Conservation (phyloP, 1,140 invertebrate species). For the Phthorimaea operculella region DNA sequence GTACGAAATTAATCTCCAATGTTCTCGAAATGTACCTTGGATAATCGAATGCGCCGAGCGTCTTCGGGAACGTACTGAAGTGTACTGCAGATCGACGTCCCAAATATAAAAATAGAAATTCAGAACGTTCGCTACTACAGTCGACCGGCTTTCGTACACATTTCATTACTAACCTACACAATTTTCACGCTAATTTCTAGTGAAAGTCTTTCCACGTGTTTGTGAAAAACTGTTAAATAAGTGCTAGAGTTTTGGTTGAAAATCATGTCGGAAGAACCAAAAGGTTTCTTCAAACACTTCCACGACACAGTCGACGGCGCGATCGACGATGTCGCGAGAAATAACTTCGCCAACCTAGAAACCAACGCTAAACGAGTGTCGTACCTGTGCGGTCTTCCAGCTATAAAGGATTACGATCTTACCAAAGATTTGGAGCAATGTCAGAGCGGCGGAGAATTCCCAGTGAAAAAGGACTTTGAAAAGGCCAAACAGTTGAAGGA, state of each 20-base stretch:
- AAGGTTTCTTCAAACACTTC: slow-evolving; percentile 56
- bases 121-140: slow-evolving; percentile 26
- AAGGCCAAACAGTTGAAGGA: slow-evolving; percentile 76
- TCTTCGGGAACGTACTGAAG: slow-evolving; percentile 22
- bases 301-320: slow-evolving; percentile 46
- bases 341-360: slow-evolving; percentile 63
- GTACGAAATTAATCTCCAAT: not conserved
- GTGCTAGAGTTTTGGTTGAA: not conserved
- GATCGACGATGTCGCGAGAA: slow-evolving; percentile 50
- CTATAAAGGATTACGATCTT: slow-evolving; percentile 46
- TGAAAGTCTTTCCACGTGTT: not conserved
- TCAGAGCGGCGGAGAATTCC: slow-evolving; percentile 36
- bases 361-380: slow-evolving; percentile 46
- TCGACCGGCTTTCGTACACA: slow-evolving; percentile 40
- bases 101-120: slow-evolving; percentile 58
- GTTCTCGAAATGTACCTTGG: slow-evolving; percentile 4
- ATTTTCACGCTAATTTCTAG: slow-evolving; percentile 34
- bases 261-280: slow-evolving; percentile 37
- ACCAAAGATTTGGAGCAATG: slow-evolving; percentile 38
- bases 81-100: slow-evolving; percentile 37
- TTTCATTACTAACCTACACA: slow-evolving; percentile 2
- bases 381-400: slow-evolving; percentile 45
- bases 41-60: slow-evolving; percentile 1
- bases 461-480: slow-evolving; percentile 71
- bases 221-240: not conserved